Evolutionary conservation across 2,888 invertebrate species (phyloP), one percentile per base, ranked within the genome.

Genomic region (Emmelina monodactyla): DNA sequence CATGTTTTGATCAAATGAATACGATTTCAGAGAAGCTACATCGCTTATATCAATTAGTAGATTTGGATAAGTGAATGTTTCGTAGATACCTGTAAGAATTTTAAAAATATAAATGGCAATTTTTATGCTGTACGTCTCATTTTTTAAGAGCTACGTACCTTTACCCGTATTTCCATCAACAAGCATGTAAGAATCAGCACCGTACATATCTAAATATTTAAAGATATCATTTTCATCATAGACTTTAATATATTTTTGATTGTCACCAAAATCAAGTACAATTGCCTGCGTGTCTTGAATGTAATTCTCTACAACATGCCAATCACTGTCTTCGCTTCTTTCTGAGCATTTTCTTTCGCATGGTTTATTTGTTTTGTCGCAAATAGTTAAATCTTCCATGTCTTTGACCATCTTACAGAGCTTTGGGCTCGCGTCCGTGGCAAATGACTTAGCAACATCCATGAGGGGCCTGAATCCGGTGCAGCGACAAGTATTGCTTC

Each of bases 381-480:
- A 70, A 2, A 46, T 43, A 1, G 47, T 46, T 0, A 70, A 35
- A 6, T 79, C 75, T 51, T 79, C 79, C 7, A 80, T 78, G n/a
- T 78, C 87, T 1, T 55, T 58, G 19, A 85, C 71, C 42, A 43
- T 54, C 14, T 82, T 63, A 1, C 63, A 63, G 6, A 86, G 58
- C 33, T 73, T 53, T n/a, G 82, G 71, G 4, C 81, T 67, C 4
- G 84, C 83, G 50, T 88, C 87, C 0, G 57, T 59, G 1, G 86
- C 88, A 43, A 88, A 86, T 0, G 88, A 85, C 55, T 91, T 89
- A 62, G 91, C 86, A 1, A 89, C 84, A 52, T 91, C 90, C 39
- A 91, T 54, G 39, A 92, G 91, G 1, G 91, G 85, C 1, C 90
- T 75, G 55, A 88, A 91, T 0, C 91, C 91, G 0, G 91, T 92